phyloP scores from a whole-genome alignment of 2,797 vertebrate genomes.

The Clarias pachynema region DNA sequence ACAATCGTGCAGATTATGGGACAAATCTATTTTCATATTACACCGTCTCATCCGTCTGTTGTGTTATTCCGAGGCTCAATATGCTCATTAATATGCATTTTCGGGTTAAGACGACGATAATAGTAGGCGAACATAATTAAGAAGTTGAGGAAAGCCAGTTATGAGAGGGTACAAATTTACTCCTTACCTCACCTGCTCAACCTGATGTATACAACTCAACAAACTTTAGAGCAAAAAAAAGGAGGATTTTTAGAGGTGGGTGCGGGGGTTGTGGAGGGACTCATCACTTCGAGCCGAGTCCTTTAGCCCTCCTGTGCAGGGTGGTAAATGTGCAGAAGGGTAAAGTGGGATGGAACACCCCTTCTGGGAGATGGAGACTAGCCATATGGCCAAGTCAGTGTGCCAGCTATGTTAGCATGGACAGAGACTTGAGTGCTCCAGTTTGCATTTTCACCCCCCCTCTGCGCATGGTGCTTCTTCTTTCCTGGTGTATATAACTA shows the following conservation, averaged over 20 bases:
- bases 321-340: slow-evolving; percentile 65
- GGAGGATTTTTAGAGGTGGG: slow-evolving; percentile 62
- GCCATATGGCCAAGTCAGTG: slow-evolving; percentile 65
- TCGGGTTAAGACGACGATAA: background rate
- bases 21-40: slow-evolving; percentile 35
- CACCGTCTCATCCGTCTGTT: slow-evolving; percentile 7
- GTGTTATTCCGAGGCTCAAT: slow-evolving; percentile 31
- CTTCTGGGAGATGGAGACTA: slow-evolving; percentile 64
- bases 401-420: slow-evolving; percentile 62
- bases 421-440: slow-evolving; percentile 55
- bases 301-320: slow-evolving; percentile 62
- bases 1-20: slow-evolving; percentile 6
- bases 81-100: slow-evolving; percentile 40
- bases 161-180: no score
- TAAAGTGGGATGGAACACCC: slow-evolving; percentile 64
- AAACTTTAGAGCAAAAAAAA: slow-evolving; percentile 62
- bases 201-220: slow-evolving; percentile 60
- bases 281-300: slow-evolving; percentile 66
- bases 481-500: background rate
- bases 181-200: background rate
- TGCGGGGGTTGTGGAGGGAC: slow-evolving; percentile 50
- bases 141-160: background rate
- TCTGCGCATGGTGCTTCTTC: background rate
- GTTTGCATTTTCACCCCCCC: slow-evolving; percentile 15
- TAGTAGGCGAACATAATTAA: background rate